These are phyloP conservation scores for Andrena bicolor DNA, from an alignment of 2,888 invertebrate species.

Conservation along the genomic window DNA sequence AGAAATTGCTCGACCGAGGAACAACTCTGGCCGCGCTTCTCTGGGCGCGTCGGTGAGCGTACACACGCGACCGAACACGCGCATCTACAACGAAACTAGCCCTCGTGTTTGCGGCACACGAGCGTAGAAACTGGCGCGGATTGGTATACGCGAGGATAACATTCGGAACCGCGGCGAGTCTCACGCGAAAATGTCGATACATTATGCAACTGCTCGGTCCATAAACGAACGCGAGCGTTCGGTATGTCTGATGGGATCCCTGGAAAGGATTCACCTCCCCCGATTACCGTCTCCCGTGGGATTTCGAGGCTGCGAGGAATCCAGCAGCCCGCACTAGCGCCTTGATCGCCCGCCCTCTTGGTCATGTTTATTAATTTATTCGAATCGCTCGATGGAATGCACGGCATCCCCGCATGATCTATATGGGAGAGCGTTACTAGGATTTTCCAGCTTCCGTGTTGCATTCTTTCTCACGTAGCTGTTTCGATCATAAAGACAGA, in stretches of 20 bases:
- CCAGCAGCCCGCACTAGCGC: neutral
- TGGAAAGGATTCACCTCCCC: slow-evolving; percentile 53
- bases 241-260: slow-evolving; percentile 75
- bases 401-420: slow-evolving; percentile 39
- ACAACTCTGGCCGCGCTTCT: slow-evolving; percentile 61
- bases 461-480: slow-evolving; percentile 68
- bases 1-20: slow-evolving; percentile 79
- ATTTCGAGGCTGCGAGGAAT: slow-evolving; percentile 29
- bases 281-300: slow-evolving; percentile 41
- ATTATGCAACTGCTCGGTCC: slow-evolving; percentile 83
- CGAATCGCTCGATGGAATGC: slow-evolving; percentile 45
- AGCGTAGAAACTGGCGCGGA: neutral
- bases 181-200: slow-evolving; percentile 78
- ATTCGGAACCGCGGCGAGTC: slow-evolving; percentile 56
- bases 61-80: slow-evolving; percentile 14
- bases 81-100: slow-evolving; percentile 23
- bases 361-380: slow-evolving; percentile 75
- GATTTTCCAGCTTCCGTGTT: slow-evolving; percentile 50
- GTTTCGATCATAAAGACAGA: slow-evolving; percentile 43
- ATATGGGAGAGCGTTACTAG: slow-evolving; percentile 24
- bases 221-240: slow-evolving; percentile 79
- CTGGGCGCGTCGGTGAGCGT: slow-evolving; percentile 21
- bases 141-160: slow-evolving; percentile 17
- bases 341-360: slow-evolving; percentile 8
- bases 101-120: neutral